These are phyloP conservation scores for Agriotes lineatus DNA, from an alignment of 2,888 invertebrate species.

Conservation along the genomic window DNA sequence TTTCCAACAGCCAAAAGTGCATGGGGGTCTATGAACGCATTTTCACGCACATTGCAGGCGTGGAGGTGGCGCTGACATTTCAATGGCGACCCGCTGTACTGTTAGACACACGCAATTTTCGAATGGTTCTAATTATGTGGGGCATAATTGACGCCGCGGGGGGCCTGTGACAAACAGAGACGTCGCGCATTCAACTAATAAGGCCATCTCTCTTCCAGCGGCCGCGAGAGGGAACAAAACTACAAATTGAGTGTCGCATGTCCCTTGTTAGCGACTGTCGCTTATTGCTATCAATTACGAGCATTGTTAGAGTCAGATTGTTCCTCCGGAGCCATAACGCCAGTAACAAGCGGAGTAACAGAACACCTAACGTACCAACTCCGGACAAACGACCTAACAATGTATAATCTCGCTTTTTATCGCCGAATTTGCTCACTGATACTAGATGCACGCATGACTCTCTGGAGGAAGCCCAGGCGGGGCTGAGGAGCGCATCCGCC, in stretches of 20 bases:
- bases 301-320: constrained; percentile 57
- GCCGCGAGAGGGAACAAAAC: constrained; percentile 40
- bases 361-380: constrained; percentile 47
- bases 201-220: constrained; percentile 37
- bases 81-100: constrained; percentile 12
- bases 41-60: constrained; percentile 6
- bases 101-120: constrained; percentile 42
- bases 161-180: constrained; percentile 41
- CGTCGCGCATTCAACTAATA: constrained; percentile 48
- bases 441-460: constrained; percentile 36
- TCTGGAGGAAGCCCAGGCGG: constrained; percentile 24
- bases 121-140: constrained; percentile 49
- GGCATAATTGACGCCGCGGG: constrained; percentile 45
- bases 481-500: constrained; percentile 32
- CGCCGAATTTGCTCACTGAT: constrained; percentile 35
- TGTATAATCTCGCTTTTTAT: constrained; percentile 40
- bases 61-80: constrained; percentile 27
- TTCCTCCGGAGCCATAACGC: constrained; percentile 50
- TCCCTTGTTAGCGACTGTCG: constrained; percentile 58
- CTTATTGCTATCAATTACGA: constrained; percentile 59
- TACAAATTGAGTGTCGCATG: constrained; percentile 56
- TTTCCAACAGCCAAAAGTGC: neutral
- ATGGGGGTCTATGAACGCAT: constrained; percentile 7
- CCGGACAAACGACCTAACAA: constrained; percentile 32
- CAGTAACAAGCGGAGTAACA: constrained; percentile 49